These are phyloP conservation scores for Semnopithecus entellus DNA, from an alignment of 2,113 vertebrate species.

Conservation along the genomic window DNA sequence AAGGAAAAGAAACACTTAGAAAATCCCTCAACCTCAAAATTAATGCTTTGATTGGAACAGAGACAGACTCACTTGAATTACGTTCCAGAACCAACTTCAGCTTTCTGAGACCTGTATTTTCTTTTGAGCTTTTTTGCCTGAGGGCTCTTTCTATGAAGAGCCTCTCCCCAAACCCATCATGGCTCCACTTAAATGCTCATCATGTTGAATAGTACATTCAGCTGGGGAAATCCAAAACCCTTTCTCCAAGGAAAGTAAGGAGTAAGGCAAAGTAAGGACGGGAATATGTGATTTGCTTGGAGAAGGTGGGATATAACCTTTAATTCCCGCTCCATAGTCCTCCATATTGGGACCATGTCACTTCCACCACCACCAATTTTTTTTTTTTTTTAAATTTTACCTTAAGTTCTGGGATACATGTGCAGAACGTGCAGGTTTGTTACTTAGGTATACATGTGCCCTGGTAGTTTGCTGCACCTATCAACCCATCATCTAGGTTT, in stretches of 20 bases:
- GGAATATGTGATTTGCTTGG: neutral
- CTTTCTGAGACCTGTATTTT: neutral
- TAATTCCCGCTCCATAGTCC: rapidly evolving
- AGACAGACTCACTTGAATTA: neutral
- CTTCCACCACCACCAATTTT: neutral
- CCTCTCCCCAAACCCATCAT: neutral
- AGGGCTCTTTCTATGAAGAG: neutral
- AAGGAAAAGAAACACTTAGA: neutral
- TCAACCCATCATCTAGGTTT: too few relatives aligned
- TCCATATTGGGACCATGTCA: neutral
- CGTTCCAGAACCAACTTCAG: neutral
- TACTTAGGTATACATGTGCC: too few relatives aligned
- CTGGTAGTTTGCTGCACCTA: too few relatives aligned
- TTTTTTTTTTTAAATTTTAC: too few relatives aligned
- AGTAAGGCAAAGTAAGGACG: neutral
- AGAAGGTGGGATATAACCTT: neutral
- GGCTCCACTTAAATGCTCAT: neutral
- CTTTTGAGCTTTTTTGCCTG: neutral
- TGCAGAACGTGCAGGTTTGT: too few relatives aligned
- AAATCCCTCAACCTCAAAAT: neutral
- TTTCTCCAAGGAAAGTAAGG: neutral
- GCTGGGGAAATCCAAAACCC: neutral
- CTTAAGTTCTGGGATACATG: too few relatives aligned
- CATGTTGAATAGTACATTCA: neutral
- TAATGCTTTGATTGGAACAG: neutral